Evolutionary conservation across 2,797 vertebrate genomes (phyloP), one percentile per base, ranked within the genome.

Genomic region (Zenarchopterus dispar): DNA sequence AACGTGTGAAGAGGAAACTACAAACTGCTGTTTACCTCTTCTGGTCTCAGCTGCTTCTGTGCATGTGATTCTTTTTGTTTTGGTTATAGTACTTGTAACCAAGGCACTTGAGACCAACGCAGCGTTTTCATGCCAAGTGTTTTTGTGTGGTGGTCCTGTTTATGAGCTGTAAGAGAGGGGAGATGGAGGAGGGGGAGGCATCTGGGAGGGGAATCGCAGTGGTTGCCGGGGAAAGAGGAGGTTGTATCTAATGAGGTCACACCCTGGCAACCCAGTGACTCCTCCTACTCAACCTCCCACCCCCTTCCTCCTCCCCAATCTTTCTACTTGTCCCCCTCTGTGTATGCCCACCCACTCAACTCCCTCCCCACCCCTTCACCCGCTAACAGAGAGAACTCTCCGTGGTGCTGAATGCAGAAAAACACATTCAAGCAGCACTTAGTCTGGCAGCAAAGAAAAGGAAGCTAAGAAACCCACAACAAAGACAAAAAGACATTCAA

Each of bases 231-330:
- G 84, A 65, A 82, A 88, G 81, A 89, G 78, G 82, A 84, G 90
- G 87, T 77, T 90, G 81, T 83, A 78, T 88, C 78, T 91, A 92
- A 93, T 91, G 88, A 93, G 91, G 91, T 93, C 92, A 92, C 92
- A 91, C 92, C 90, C 91, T 91, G 90, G 83, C 88, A 90, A 89
- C 89, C 83, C 72, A 3, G 58, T 86, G 82, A 81, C 87, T 88
- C 84, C 87, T 88, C 84, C 84, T 73, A 77, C 78, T 69, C 70
- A 41, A 4, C 46, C 18, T 18, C 66, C 70, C 65, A 47, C 41
- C 33, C 31, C 46, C 15, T 22, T 19, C 22, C 22, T 15, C 44
- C 28, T 22, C 44, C 26, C 45, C 60, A 48, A 51, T 82, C 63
- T 74, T 65, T 82, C 61, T 78, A 63, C 60, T 81, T 81, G 46